Base-by-base conservation (phyloP, 2,113 vertebrate species). In the Fregata magnificens region DNA sequence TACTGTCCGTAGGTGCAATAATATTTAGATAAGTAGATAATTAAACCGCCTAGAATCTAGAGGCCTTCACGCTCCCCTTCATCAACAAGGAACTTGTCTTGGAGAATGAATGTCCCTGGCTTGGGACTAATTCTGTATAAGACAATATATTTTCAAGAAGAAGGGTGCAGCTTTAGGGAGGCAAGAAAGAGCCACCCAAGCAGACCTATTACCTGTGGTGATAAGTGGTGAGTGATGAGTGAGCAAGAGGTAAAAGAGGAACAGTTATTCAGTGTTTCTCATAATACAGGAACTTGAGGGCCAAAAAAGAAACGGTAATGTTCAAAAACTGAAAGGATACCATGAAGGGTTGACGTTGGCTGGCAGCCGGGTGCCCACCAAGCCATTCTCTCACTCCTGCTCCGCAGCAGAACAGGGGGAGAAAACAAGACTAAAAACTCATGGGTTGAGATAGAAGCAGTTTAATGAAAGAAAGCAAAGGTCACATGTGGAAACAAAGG, bases 1-100 rank as follows among this genome's bases (percentile, higher is more conserved):
- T 80, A 88, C 79, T 92, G 70, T 93, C 96, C 52, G 3, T 77
- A 96, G 84, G 76, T 96, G 40, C 45, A 96, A 89, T 88, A 96
- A 80, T 34, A 87, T 95, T 96, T 96, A 97, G 96, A 96, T 96
- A 96, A 97, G 85, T 53, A 92, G 20, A 77, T 91, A 97, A 96
- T 96, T 96, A 93, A 98, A 89, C 55, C 40, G 95, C 55, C 73
- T 85, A 61, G 58, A 93, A 78, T 81, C 45, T 47, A 71, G 32
- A 74, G 53, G 26, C 18, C 38, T 92, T 69, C 53, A 47, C 5
- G 34, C n/a, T 77, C 15, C 52, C 34, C n/a, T 92, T 96, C 70
- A n/a, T 83, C n/a, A 74, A 16, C 31, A 61, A 36, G 14, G 25
- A 81, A 52, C 31, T 56, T 71, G 7, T 36, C 44, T 50, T 38